phyloP scores from a whole-genome alignment of 2,888 invertebrate species.

The Pecten maximus region DNA sequence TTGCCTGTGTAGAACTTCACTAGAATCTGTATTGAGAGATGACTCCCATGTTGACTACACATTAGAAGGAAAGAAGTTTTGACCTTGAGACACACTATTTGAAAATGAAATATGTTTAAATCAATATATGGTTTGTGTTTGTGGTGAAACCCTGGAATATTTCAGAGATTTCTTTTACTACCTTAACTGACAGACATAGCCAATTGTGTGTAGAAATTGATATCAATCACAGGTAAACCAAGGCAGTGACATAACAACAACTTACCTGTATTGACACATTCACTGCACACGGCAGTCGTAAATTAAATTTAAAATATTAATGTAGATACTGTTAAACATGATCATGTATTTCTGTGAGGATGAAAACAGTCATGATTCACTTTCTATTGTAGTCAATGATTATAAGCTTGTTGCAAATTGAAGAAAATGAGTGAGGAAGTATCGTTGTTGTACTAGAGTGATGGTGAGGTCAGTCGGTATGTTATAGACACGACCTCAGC shows the following conservation, averaged over 20 bases:
- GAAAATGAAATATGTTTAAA: no score
- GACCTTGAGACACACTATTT: no score
- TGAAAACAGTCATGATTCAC: neutral
- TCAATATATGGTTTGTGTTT: no score
- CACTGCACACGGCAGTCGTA: neutral
- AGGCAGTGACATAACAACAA: neutral
- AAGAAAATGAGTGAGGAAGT: neutral
- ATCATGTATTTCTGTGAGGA: neutral
- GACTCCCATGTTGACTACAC: no score
- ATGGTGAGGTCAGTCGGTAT: no score
- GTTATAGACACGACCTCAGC: no score
- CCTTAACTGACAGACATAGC: neutral
- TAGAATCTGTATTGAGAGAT: no score
- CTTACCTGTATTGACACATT: neutral
- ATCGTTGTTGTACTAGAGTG: neutral
- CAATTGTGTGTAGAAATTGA: neutral
- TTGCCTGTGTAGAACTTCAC: no score
- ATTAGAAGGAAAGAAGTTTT: no score
- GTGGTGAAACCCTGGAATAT: neutral
- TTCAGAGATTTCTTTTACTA: neutral
- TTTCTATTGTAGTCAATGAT: constrained; percentile 37
- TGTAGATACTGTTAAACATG: neutral
- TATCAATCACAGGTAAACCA: no score
- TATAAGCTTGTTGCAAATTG: constrained; percentile 39
- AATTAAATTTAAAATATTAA: constrained; percentile 29